Percentiles rank a stretch among this genome's conserved stretches.
Evolutionary conservation across 1,140 invertebrate species (phyloP).

Genomic region (Tribolium castaneum): DNA sequence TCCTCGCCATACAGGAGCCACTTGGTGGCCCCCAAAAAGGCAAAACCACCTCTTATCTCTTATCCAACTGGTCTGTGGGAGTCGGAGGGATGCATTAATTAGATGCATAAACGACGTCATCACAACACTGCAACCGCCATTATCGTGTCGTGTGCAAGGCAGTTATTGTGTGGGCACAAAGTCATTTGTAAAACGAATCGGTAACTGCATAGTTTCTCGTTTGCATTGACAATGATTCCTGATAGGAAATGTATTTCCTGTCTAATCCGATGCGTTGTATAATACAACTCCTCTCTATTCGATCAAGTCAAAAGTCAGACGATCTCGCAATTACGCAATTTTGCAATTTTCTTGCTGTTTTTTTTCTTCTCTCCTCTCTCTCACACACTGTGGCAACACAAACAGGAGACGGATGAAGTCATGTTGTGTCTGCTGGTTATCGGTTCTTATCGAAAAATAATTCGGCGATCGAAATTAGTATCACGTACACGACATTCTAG

Average conservation of each 20-base stretch:
- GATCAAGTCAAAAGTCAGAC: neutral
- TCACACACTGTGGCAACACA: neutral
- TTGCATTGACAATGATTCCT: slow-evolving; percentile 29
- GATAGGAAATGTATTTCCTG: slow-evolving; percentile 34
- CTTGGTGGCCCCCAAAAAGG: neutral
- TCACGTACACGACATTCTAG: slow-evolving; percentile 11
- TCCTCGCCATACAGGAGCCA: neutral
- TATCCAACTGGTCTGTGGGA: neutral
- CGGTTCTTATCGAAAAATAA: slow-evolving; percentile 16
- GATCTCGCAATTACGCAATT: neutral
- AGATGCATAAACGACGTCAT: neutral
- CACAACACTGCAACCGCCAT: slow-evolving; percentile 9
- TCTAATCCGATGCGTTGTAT: neutral
- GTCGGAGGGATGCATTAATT: neutral
- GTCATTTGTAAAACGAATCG: slow-evolving; percentile 20
- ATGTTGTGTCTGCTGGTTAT: slow-evolving; percentile 5
- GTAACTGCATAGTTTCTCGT: slow-evolving; percentile 26
- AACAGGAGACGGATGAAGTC: neutral
- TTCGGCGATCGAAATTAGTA: slow-evolving; percentile 13
- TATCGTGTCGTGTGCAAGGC: slow-evolving; percentile 11
- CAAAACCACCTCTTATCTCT: neutral
- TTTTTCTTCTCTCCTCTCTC: neutral
- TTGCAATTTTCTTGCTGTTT: neutral
- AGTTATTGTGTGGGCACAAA: slow-evolving; percentile 12
- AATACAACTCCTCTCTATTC: neutral